phyloP scores from a whole-genome alignment of 2,888 invertebrate genomes.

The Silvanus unidentatus region DNA sequence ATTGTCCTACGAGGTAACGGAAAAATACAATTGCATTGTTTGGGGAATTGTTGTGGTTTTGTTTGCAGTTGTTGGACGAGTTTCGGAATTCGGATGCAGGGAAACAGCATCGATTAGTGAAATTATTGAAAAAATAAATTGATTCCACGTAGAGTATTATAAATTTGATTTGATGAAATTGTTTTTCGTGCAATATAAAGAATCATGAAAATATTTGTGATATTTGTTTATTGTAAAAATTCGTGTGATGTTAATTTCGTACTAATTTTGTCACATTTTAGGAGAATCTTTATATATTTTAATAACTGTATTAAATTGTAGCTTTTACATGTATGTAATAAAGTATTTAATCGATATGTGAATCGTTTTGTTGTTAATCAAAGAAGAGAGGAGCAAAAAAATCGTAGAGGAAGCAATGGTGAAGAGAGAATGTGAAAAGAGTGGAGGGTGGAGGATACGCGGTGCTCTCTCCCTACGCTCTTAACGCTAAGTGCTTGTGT shows the following conservation, averaged over 20 bases:
- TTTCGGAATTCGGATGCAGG: conserved; percentile 52
- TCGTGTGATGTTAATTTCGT: not conserved
- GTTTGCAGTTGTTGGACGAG: conserved; percentile 52
- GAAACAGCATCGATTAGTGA: conserved; percentile 49
- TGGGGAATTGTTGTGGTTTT: no score
- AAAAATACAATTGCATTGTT: no score
- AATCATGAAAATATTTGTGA: not conserved
- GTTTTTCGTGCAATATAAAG: conserved; percentile 7
- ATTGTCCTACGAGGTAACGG: conserved; percentile 56
- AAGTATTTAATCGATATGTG: no score
- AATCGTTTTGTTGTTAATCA: no score
- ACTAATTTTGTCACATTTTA: not conserved
- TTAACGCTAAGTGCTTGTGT: conserved; percentile 42
- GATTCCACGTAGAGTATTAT: no score
- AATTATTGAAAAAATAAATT: conserved; percentile 40
- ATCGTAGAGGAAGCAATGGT: no score
- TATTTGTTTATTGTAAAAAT: not conserved
- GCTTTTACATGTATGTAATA: conserved; percentile 8
- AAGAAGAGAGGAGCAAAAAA: no score
- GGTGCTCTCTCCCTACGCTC: conserved; percentile 32
- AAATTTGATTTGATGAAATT: conserved; percentile 13
- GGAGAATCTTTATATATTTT: conserved; percentile 9
- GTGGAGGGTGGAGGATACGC: no score
- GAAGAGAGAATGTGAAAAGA: no score
- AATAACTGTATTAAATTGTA: conserved; percentile 9